Evolutionary conservation across 30 jellyfish, hydroid and myxozoan species (phyloP).

Genomic region (Haliclystus octoradiatus): DNA sequence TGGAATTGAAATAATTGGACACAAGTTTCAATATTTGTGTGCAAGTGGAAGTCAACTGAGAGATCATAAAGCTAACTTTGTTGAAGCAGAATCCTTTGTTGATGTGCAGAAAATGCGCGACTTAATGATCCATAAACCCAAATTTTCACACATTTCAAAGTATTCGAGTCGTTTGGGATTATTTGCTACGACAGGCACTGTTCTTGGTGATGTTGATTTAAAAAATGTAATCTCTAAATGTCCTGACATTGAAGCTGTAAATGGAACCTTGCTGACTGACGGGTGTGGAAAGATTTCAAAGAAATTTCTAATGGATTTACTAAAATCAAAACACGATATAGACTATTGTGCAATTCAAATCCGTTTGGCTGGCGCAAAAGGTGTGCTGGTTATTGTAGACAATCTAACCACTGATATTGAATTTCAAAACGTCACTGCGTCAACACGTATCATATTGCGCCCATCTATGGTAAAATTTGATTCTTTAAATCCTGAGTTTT

Average conservation of each 20-base stretch:
- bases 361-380: conserved; percentile 59
- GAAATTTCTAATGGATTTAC: neutral
- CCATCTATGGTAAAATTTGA: conserved; percentile 53
- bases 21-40: conserved; percentile 31
- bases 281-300: conserved; percentile 38
- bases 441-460: conserved; percentile 34
- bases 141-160: conserved; percentile 36
- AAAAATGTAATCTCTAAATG: neutral
- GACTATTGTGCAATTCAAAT: conserved; percentile 64
- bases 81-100: conserved; percentile 25
- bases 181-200: conserved; percentile 27
- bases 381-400: conserved; percentile 35
- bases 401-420: conserved; percentile 29
- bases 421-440: conserved; percentile 2
- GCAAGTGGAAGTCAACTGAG: conserved; percentile 73
- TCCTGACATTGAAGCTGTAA: conserved; percentile 31
- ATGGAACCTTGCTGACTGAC: conserved; percentile 56
- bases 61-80: conserved; percentile 54
- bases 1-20: conserved; percentile 18
- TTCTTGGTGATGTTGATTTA: neutral
- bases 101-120: conserved; percentile 37
- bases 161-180: conserved; percentile 50
- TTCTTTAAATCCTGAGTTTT: conserved; percentile 11
- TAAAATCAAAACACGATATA: no score
- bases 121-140: conserved; percentile 15